Base-by-base conservation (phyloP, 2,113 vertebrate species). In the Amblyopsis rosae region DNA sequence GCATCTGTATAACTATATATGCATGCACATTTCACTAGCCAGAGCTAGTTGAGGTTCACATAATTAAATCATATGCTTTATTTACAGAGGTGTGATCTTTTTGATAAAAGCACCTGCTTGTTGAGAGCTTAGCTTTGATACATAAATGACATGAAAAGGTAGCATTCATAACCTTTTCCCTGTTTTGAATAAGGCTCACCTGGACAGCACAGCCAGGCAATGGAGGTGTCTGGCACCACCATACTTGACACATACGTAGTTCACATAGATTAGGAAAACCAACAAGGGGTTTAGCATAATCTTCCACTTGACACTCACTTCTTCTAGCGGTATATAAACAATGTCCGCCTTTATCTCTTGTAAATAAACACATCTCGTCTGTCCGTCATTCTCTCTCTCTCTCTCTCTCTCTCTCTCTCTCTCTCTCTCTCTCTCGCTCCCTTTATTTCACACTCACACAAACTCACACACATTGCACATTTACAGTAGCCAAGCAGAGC, bases 221-320 rank as follows among this genome's bases (percentile, higher is more conserved):
- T 82, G 69, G 13, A 67, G 75, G 81, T 84, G 74, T 82, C 67
- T 63, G 58, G 76, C 60, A 68, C 82, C 76, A 81, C 84, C 72
- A 75, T 59, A 47, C 62, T 67, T 84, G 76, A 88, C 35, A 41
- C 35, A 41, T 41, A 75, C 73, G 79, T 63, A 86, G 84, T 87
- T 88, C 77, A 82, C 70, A 66, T 68, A 86, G 79, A 89, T 89
- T 86, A 89, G 77, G 62, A 81, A 81, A 84, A 81, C 41, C 81
- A 86, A 89, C 82, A 81, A 70, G 60, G 74, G 80, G 59, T 86
- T 85, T 84, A 79, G 62, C 59, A 54, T 84, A 65, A 62, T 79
- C 69, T 74, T 32, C 72, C 16, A 62, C 59, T 65, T 80, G 68
- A 72, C 76, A 83, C 65, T 68, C 65, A 63, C 54, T 57, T 61